Conservation (phyloP, 2,113 vertebrate genomes). For the Camelus dromedarius region DNA sequence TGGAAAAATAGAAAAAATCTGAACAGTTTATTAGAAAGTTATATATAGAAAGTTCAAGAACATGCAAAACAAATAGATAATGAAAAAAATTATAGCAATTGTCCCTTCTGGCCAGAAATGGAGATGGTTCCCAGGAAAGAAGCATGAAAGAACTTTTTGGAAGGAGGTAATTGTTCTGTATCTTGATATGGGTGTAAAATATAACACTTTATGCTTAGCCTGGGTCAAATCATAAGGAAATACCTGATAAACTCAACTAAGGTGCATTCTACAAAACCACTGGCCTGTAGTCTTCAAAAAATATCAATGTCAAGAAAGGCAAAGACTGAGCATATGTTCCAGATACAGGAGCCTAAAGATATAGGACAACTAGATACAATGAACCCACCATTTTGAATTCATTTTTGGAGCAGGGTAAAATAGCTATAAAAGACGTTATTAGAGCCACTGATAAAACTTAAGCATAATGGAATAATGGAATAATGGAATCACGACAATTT, state of each 20-base stretch:
- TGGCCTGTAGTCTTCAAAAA: not conserved
- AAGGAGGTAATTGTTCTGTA: not conserved
- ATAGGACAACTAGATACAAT: not conserved
- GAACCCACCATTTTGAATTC: not conserved
- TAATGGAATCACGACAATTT: not conserved
- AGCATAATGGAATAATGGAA: not conserved
- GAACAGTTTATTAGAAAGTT: not conserved
- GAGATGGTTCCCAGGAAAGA: not conserved
- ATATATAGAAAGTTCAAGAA: not conserved
- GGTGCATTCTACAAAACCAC: not conserved
- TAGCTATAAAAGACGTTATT: not conserved
- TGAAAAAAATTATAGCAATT: not conserved
- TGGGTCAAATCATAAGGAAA: not conserved
- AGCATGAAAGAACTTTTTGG: not conserved
- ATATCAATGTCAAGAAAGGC: not conserved
- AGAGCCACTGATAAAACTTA: not conserved
- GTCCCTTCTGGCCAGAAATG: not conserved
- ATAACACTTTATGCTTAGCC: not conserved
- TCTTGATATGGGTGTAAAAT: not conserved
- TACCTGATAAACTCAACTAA: not conserved
- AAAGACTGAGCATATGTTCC: not conserved
- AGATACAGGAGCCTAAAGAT: not conserved
- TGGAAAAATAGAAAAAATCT: not conserved
- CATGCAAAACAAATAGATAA: not conserved
- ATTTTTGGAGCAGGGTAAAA: not conserved